A percentile compares a stretch with the other conserved stretches of the same genome.
phyloP scores from a whole-genome alignment of 2,888 invertebrate genomes.

The Drosophila bunnanda region DNA sequence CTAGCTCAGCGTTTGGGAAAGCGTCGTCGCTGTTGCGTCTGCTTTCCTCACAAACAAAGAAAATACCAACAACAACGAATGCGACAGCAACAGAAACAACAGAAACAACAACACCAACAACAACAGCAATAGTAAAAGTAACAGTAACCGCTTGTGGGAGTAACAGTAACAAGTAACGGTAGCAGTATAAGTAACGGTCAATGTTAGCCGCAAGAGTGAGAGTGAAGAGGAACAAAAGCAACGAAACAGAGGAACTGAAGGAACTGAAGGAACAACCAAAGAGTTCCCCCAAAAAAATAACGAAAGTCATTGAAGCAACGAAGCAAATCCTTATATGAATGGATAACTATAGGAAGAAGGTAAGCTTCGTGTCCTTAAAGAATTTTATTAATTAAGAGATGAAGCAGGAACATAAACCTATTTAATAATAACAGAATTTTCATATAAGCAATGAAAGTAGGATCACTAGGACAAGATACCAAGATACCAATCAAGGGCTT shows the following conservation, averaged over 20 bases:
- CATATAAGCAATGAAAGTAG: not conserved
- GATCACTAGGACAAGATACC: not conserved
- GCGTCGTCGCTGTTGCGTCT: slow-evolving; percentile 72
- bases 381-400: not conserved
- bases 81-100: slow-evolving; percentile 48
- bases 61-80: slow-evolving; percentile 51
- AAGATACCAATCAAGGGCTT: not conserved
- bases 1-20: slow-evolving; percentile 54
- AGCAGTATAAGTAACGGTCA: not conserved
- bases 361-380: slow-evolving; percentile 53
- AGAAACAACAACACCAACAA: slow-evolving; percentile 19
- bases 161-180: slow-evolving; percentile 1
- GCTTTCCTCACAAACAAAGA: slow-evolving; percentile 74
- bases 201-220: slow-evolving; percentile 13
- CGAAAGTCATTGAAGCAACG: slow-evolving; percentile 15
- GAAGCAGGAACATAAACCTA: no score
- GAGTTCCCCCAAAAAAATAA: not conserved
- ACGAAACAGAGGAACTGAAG: slow-evolving; percentile 16
- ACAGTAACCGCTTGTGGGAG: slow-evolving; percentile 7
- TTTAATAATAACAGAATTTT: not conserved
- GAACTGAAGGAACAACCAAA: not conserved
- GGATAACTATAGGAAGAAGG: slow-evolving; percentile 84
- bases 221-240: slow-evolving; percentile 21
- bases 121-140: slow-evolving; percentile 9
- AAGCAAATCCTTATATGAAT: slow-evolving; percentile 71